Evolutionary conservation across 35 echinoderm and acorn worm species (phyloP).

Genomic region (Heliocidaris erythrogramma): DNA sequence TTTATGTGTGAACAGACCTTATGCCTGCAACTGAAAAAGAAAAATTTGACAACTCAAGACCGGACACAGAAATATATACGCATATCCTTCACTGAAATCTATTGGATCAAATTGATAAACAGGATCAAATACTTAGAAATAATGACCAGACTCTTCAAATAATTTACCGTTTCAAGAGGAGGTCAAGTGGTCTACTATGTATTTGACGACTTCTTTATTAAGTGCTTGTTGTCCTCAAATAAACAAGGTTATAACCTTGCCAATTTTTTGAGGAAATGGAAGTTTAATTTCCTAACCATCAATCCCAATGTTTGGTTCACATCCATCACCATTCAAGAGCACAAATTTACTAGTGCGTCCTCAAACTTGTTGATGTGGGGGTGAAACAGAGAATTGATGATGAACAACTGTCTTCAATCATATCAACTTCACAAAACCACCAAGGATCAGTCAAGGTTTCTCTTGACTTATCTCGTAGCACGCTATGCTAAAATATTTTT

Average conservation of each 20-base stretch:
- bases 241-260: background rate
- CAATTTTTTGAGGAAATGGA: background rate
- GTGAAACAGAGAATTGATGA: background rate
- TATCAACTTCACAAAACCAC: background rate
- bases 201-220: background rate
- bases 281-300: background rate
- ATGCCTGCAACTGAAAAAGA: no score
- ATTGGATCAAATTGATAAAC: no score
- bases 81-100: no score
- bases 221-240: background rate
- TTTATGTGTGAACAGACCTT: no score
- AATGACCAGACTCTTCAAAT: background rate
- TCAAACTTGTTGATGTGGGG: background rate
- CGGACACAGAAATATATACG: no score
- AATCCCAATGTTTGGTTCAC: background rate
- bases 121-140: background rate
- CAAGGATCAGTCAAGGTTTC: background rate
- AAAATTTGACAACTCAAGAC: no score
- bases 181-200: background rate
- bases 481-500: no score
- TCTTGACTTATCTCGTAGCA: background rate
- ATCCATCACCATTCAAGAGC: background rate
- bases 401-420: background rate
- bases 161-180: background rate
- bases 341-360: background rate